phyloP scores from a whole-genome alignment of 2,888 invertebrate species.

The Drosophila diplacantha region DNA sequence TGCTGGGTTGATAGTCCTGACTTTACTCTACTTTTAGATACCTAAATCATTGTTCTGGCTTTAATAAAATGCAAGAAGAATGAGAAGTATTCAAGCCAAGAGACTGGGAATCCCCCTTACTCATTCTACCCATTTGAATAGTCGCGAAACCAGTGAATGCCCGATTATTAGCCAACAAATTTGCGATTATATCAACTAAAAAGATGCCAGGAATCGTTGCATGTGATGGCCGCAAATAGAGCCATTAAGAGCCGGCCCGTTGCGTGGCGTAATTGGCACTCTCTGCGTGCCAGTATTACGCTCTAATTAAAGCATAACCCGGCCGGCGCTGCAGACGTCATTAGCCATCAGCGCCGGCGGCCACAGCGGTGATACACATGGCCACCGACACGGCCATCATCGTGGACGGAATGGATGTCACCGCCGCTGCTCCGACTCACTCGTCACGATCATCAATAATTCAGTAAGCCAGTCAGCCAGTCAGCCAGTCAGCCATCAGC shows the following conservation, averaged over 20 bases:
- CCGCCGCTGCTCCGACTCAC: background rate
- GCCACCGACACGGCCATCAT: conserved; percentile 9
- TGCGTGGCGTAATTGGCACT: conserved; percentile 26
- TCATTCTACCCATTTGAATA: background rate
- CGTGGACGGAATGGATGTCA: conserved; percentile 17
- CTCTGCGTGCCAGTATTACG: conserved; percentile 20
- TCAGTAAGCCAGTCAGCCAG: conserved; percentile 28
- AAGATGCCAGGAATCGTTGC: background rate
- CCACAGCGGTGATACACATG: background rate
- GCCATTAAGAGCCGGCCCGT: conserved; percentile 15
- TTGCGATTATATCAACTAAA: background rate
- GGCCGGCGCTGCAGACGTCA: conserved; percentile 5
- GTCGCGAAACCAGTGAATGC: background rate
- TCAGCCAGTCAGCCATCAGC: conserved; percentile 5
- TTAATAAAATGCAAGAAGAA: background rate
- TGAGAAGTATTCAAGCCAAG: background rate
- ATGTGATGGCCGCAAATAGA: conserved; percentile 5
- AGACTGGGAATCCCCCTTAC: background rate
- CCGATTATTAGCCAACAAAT: background rate
- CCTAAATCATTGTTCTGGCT: too few relatives aligned
- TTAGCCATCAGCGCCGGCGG: conserved; percentile 3
- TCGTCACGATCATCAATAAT: conserved; percentile 46
- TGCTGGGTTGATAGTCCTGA: background rate
- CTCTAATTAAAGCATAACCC: conserved; percentile 52
- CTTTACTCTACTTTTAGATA: background rate